phyloP scores from a whole-genome alignment of 2,888 invertebrate genomes.

The Andrena trimmerana region DNA sequence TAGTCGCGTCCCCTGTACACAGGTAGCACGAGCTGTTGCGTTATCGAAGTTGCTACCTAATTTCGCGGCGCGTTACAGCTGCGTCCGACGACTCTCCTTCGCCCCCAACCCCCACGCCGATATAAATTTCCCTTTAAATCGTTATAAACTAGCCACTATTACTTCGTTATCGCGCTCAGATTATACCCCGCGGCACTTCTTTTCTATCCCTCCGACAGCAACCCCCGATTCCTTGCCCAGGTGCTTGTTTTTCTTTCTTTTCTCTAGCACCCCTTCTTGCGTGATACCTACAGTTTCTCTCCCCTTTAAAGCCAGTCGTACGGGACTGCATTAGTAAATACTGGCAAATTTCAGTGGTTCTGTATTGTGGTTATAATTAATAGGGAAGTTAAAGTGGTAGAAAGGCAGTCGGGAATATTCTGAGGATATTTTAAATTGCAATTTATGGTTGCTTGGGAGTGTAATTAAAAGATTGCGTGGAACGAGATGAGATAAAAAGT shows the following conservation, averaged over 20 bases:
- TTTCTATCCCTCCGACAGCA: not conserved
- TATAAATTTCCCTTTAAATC: slow-evolving; percentile 61
- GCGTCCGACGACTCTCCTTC: slow-evolving; percentile 43
- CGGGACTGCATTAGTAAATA: too few species aligned
- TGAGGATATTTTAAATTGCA: too few species aligned
- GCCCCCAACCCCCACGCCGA: slow-evolving; percentile 14
- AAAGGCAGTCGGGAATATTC: too few species aligned
- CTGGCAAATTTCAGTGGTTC: too few species aligned
- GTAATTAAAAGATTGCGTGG: too few species aligned
- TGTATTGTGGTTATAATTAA: too few species aligned
- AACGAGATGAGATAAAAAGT: too few species aligned
- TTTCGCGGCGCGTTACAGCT: slow-evolving; percentile 61
- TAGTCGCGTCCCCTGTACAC: slow-evolving; percentile 23
- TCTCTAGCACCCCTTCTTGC: not conserved
- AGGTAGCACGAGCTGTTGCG: slow-evolving; percentile 14
- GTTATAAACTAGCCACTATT: slow-evolving; percentile 59
- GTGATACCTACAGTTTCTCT: not conserved
- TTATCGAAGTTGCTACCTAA: slow-evolving; percentile 68
- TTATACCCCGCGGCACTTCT: slow-evolving; percentile 47
- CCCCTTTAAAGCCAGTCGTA: too few species aligned
- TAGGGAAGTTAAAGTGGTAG: too few species aligned
- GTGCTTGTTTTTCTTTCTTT: not conserved
- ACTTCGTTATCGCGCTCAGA: slow-evolving; percentile 62
- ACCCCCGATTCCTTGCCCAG: slow-evolving; percentile 6
- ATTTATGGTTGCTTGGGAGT: too few species aligned